Percentiles rank a stretch among this genome's conserved stretches.
Conservation (phyloP, 2,797 vertebrate genomes). For the Octomys mimax region DNA sequence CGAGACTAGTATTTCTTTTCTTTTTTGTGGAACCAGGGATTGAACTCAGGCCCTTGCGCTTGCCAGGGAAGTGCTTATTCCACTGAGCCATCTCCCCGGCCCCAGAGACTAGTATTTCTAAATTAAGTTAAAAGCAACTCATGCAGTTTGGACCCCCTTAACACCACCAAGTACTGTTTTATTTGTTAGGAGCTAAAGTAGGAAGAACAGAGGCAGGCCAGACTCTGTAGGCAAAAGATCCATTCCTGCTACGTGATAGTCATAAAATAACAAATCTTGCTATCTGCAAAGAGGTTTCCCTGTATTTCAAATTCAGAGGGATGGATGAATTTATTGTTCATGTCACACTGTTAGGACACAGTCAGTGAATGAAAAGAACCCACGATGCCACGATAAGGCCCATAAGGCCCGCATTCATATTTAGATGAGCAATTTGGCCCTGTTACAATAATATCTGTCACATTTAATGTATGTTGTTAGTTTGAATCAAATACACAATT, state of each 20-base stretch:
- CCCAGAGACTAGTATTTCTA: background rate
- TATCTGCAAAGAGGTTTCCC: background rate
- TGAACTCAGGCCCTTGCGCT: too few relatives aligned
- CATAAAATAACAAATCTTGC: background rate
- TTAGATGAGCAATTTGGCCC: background rate
- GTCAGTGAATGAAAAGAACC: background rate
- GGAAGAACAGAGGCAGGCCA: background rate
- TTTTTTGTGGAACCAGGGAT: too few relatives aligned
- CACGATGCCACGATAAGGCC: background rate
- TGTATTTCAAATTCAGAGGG: slow-evolving; percentile 20
- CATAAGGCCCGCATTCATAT: background rate
- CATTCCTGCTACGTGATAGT: background rate
- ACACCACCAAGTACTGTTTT: background rate
- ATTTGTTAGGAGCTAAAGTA: background rate
- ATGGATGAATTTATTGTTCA: background rate
- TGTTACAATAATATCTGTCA: slow-evolving; percentile 21
- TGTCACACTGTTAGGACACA: background rate
- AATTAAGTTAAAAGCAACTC: background rate
- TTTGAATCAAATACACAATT: slow-evolving; percentile 26
- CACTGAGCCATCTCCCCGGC: too few relatives aligned
- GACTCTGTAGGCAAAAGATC: background rate
- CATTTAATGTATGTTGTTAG: slow-evolving; percentile 15
- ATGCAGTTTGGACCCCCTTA: background rate
- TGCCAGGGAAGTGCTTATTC: too few relatives aligned
- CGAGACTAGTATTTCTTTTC: too few relatives aligned